Percentiles rank a stretch among this genome's conserved stretches.
phyloP scores from a whole-genome alignment of 2,113 vertebrate species.

The Oplegnathus fasciatus region DNA sequence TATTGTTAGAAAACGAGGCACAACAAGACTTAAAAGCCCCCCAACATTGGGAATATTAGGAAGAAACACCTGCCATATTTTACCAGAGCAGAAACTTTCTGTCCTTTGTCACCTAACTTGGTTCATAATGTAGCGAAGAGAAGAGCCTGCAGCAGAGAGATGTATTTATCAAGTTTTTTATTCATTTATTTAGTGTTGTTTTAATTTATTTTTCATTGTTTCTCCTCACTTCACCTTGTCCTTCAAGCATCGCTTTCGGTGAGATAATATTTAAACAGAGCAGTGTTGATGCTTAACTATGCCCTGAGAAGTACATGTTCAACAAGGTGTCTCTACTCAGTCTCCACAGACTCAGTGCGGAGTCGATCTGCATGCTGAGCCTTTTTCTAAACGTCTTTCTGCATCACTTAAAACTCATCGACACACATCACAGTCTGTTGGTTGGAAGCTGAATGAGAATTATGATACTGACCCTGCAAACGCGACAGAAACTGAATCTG shows the following conservation, averaged over 20 bases:
- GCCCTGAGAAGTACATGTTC: neutral
- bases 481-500: neutral
- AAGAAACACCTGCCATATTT: neutral
- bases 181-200: neutral
- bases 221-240: neutral
- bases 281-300: neutral
- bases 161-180: neutral
- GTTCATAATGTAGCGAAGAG: neutral
- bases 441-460: neutral
- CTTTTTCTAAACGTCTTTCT: neutral
- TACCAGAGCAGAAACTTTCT: neutral
- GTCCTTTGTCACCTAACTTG: neutral
- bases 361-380: neutral
- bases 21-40: neutral
- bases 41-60: neutral
- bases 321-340: neutral
- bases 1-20: neutral
- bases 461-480: neutral
- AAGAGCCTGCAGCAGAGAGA: neutral
- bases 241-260: neutral
- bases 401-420: neutral
- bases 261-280: neutral
- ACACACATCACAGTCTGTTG: neutral
- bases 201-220: neutral
- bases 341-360: neutral